Base-by-base conservation (phyloP, 2,888 invertebrate genomes). In the Melangyna quadrimaculata region DNA sequence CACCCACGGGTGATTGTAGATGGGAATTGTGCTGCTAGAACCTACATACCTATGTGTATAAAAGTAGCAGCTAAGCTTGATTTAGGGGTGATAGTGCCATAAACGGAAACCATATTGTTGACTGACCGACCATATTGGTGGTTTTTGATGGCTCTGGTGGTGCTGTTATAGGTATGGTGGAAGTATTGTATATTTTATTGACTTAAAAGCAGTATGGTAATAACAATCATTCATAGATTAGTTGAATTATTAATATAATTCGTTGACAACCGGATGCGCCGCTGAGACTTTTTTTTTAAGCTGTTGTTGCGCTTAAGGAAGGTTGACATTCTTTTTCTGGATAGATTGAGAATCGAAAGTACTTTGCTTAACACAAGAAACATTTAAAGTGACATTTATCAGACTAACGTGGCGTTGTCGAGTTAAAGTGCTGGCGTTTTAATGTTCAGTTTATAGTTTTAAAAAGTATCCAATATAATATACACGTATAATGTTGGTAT, bases 141-240 rank as follows among this genome's bases (percentile, higher is more conserved):
- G 17, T 7, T 35, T 9, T 8, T 27, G 10, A 29, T 43, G 59
- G 22, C 2, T 14, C 22, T 48, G 3, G 10, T 19, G 7, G 17
- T 51, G 48, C 6, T 14, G 14, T 14, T 10, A 4, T 14, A 4
- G 5, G 4, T 10, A 37, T 48, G 48, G 22, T 51, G 51, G 51
- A 51, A 24, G 8, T 24, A 51, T 22, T 48, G 8, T 75, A 63
- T 53, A 57, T 65, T 67, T 67, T 35, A 57, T 77, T 77, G 77
- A 67, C 53, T 59, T n/a, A n/a, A 77, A 57, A 43, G 35, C 32
- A 24, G 45, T 45, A 71, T 53, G 79, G 74, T 65, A 61, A 79
- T 79, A 75, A 61, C 55, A 79, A 79, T 84, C 71, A 59, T 75
- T 84, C 75, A 77, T 77, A 69, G 67, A 72, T 80, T 79, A 71